These are phyloP conservation scores for Acrocera orbiculus DNA, from an alignment of 2,888 invertebrate genomes.

Conservation along the genomic window DNA sequence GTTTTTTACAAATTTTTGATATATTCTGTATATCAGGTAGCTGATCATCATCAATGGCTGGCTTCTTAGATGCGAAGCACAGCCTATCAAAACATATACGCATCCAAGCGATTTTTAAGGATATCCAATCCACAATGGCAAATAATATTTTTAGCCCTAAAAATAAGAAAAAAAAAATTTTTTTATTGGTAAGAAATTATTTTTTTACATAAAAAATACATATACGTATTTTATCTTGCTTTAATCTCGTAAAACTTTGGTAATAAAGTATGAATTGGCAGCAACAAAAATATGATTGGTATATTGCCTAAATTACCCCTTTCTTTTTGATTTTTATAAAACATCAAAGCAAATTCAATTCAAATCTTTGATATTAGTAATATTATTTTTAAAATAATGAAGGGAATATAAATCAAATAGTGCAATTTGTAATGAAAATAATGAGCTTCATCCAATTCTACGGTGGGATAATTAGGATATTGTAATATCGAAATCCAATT, in stretches of 20 bases:
- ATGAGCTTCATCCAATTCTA: too few species aligned
- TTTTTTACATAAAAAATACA: neutral
- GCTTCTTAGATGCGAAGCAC: conserved; percentile 80
- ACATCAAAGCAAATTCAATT: too few species aligned
- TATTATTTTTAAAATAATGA: too few species aligned
- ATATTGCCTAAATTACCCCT: neutral
- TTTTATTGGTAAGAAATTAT: neutral
- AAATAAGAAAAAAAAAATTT: conserved; percentile 11
- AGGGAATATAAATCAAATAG: too few species aligned
- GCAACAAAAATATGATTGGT: neutral
- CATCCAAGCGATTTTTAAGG: conserved; percentile 53
- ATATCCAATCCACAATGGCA: conserved; percentile 20
- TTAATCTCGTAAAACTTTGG: too few species aligned
- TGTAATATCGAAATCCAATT: too few species aligned
- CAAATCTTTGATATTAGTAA: too few species aligned
- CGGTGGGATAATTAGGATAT: too few species aligned
- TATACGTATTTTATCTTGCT: too few species aligned
- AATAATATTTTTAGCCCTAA: conserved; percentile 20
- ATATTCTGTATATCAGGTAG: conserved; percentile 4
- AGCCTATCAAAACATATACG: conserved; percentile 80
- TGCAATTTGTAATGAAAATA: too few species aligned
- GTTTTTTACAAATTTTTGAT: neutral
- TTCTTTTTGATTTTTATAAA: neutral
- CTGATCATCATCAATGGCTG: conserved; percentile 56
- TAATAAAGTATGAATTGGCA: neutral